Evolutionary conservation across 2,888 invertebrate species (phyloP), one percentile per base, ranked within the genome.

Genomic region (Strigamia maritima): DNA sequence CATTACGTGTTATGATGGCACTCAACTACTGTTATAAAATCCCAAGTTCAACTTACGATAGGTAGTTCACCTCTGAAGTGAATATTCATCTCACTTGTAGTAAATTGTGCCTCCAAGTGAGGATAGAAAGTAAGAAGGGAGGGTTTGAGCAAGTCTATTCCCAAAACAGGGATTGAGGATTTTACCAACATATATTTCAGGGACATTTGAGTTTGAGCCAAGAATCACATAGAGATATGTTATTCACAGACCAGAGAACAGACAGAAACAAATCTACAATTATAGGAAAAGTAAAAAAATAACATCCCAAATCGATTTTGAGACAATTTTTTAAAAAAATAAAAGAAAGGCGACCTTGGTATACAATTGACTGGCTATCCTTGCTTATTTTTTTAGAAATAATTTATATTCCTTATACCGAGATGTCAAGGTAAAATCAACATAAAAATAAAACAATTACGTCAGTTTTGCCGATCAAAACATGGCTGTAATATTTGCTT

Each of bases 21-120:
- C 54, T 54, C 19, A 6, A 19, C 54, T 54, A n/a, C 26, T n/a
- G 70, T 76, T 75, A 76, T 44, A 76, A 44, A 76, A 76, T 8
- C 31, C 54, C 40, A 75, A 75, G 75, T 35, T 38, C 75, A 54
- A 54, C 22, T 54, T 54, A 54, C 54, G n/a, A n/a, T 54, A 54
- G 54, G 54, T 54, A 54, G 54, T 54, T 54, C 54, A 54, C 54
- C 54, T 54, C 54, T n/a, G 19, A 19, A n/a, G 44, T n/a, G 54
- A 54, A 54, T 54, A 54, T 54, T 54, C 54, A 54, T 54, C 54
- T 54, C 54, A 54, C 54, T 54, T 54, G 22, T 19, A 54, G 54
- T 54, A n/a, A 54, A 54, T 54, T 19, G 54, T 54, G 54, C 54
- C 54, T 54, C 19, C 54, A 54, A 54, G 54, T 54, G n/a, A 54